Evolutionary conservation across 2,797 vertebrate genomes (phyloP).

Genomic region (Caiman crocodilus): DNA sequence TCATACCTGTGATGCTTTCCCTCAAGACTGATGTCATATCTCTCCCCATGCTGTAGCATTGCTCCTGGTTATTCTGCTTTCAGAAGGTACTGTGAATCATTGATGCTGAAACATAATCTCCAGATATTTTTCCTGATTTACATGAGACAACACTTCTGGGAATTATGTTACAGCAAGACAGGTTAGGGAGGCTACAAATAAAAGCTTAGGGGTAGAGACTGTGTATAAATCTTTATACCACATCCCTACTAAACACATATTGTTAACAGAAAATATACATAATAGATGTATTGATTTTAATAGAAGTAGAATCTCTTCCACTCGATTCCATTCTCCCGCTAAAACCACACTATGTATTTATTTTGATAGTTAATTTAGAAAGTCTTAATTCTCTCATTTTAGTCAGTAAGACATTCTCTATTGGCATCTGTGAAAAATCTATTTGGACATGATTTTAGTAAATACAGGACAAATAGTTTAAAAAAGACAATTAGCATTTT

Average conservation of each 20-base stretch:
- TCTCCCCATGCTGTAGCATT: neutral
- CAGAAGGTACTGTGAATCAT: neutral
- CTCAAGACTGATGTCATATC: neutral
- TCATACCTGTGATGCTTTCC: accelerated
- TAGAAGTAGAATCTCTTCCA: neutral
- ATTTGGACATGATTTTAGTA: neutral
- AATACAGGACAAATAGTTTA: neutral
- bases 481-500: neutral
- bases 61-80: neutral
- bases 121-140: neutral
- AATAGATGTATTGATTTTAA: neutral
- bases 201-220: neutral
- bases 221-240: accelerated
- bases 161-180: neutral
- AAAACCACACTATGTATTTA: neutral
- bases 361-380: neutral
- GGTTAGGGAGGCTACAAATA: neutral
- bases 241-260: neutral
- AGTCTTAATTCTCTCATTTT: neutral
- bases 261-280: neutral
- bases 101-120: neutral
- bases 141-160: neutral
- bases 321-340: neutral
- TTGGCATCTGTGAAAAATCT: neutral
- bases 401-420: neutral